A percentile compares a stretch with the other conserved stretches of the same genome.
phyloP scores from a whole-genome alignment of 2,888 invertebrate genomes.

The Hydrotaea cyrtoneurina region DNA sequence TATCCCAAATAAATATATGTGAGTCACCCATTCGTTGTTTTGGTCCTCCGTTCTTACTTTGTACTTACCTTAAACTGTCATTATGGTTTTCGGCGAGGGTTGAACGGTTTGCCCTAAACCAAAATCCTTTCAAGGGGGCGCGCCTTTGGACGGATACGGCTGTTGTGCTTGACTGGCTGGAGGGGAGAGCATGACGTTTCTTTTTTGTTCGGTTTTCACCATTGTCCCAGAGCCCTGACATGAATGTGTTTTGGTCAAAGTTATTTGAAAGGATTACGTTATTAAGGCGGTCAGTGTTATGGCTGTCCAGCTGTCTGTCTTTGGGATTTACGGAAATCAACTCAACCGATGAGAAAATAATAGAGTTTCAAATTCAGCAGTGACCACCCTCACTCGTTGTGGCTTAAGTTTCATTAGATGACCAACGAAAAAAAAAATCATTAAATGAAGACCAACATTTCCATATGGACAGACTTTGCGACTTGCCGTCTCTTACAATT shows the following conservation, averaged over 20 bases:
- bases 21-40: neutral
- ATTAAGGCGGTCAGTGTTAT: conserved; percentile 28
- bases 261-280: conserved; percentile 31
- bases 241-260: conserved; percentile 10
- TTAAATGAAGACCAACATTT: too few species aligned
- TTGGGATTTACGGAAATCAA: neutral
- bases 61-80: conserved; percentile 35
- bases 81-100: neutral
- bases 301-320: neutral
- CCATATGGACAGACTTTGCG: too few species aligned
- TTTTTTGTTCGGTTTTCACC: neutral
- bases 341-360: neutral
- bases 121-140: neutral
- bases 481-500: too few species aligned
- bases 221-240: neutral
- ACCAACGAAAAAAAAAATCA: too few species aligned
- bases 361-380: neutral
- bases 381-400: neutral
- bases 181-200: neutral
- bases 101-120: neutral
- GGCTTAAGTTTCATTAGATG: too few species aligned
- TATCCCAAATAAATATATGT: conserved; percentile 34
- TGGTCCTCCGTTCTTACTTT: neutral
- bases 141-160: neutral
- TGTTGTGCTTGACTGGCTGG: too few species aligned